Conservation (phyloP, 1,140 invertebrate species). For the Lamellibrachia luymesi region DNA sequence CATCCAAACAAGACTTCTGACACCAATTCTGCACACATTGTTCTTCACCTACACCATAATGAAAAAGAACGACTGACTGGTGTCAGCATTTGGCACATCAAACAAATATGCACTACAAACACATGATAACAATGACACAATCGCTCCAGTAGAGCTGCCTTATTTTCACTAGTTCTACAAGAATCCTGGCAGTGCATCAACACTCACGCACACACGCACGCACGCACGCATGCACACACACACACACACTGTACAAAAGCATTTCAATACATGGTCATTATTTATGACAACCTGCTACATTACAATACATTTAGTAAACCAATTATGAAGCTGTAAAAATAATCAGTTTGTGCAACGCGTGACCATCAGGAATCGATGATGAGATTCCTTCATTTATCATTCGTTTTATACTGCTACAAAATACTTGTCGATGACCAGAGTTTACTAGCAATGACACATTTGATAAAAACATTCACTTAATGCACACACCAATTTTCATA, state of each 20-base stretch:
- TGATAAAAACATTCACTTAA: background rate
- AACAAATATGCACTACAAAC: constrained; percentile 1
- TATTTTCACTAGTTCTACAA: background rate
- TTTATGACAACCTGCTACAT: background rate
- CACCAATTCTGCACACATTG: background rate
- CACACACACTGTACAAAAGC: background rate
- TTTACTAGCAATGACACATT: background rate
- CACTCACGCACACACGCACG: background rate
- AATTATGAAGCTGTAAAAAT: background rate
- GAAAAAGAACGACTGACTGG: background rate
- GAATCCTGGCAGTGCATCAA: background rate
- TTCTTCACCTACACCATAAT: background rate
- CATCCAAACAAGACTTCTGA: background rate
- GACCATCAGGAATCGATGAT: background rate
- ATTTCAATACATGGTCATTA: background rate
- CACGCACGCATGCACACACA: background rate
- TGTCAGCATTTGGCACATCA: background rate
- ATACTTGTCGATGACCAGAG: background rate
- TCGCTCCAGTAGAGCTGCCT: background rate
- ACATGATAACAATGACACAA: background rate
- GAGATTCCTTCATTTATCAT: background rate
- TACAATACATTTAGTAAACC: background rate
- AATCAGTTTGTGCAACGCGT: background rate
- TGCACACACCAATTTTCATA: background rate
- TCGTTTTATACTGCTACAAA: constrained; percentile 1